Conservation (phyloP, 2,797 vertebrate genomes). For the Gallinago stenura region DNA sequence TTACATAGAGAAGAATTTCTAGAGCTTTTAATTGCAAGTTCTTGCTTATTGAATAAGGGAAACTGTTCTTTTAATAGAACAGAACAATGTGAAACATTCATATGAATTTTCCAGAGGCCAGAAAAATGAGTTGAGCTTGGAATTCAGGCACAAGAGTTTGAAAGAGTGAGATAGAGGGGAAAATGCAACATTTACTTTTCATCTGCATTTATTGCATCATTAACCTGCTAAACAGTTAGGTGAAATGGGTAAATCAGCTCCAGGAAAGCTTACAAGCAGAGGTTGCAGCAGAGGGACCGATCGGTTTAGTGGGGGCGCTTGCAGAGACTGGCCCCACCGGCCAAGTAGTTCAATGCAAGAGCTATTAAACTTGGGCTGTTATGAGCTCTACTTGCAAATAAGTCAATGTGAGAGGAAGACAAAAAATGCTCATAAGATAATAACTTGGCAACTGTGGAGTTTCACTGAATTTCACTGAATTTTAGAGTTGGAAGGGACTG, state of each 20-base stretch:
- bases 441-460: neutral
- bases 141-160: neutral
- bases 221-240: neutral
- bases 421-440: neutral
- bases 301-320: neutral
- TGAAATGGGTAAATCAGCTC: neutral
- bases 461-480: too few species aligned
- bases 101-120: neutral
- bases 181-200: neutral
- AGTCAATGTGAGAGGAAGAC: neutral
- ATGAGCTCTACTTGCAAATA: neutral
- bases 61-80: neutral
- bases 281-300: neutral
- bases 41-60: neutral
- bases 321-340: neutral
- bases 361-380: neutral
- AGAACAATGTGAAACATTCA: neutral
- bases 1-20: neutral
- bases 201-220: neutral
- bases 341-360: neutral
- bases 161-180: neutral
- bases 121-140: neutral
- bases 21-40: neutral
- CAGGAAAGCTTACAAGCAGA: neutral
- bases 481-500: too few species aligned